Base-by-base conservation (phyloP, 2,797 vertebrate genomes). In the Falco columbarius region DNA sequence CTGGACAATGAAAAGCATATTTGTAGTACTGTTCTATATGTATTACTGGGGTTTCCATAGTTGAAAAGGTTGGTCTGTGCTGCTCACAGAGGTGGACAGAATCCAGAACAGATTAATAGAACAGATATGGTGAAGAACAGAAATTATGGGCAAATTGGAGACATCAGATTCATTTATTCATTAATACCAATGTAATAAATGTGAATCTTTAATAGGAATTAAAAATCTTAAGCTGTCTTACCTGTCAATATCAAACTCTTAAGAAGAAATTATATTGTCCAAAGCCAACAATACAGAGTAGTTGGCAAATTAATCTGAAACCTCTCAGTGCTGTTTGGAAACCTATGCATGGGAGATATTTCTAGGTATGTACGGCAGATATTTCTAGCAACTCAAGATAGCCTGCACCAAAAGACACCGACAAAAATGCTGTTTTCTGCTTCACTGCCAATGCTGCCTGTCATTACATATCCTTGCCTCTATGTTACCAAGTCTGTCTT, bases 291-390 rank as follows among this genome's bases (percentile, higher is more conserved):
- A 20, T 42, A 27, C 8, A 36, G 79, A 87, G 29, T 22, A n/a
- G 12, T 30, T 77, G 3, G 18, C 55, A 42, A 72, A 38, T 81
- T 16, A 20, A 44, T 44, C 36, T 30, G 27, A 51, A 63, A n/a
- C 12, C 44, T 46, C 22, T 73, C 10, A 29, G 1, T 70, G 51
- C 6, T 17, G 5, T 66, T 34, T 51, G 42, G 38, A 85, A 71
- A n/a, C 20, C 15, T 40, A 7, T 0, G 0, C 22, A 15, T 38
- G 38, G 47, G 9, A 70, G 26, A 21, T 27, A 36, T 15, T 79
- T 24, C 29, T 55, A 40, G 20, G 16, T 40, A 7, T 0, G 0
- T 26, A 15, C 32, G 34, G 47, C 7, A 71, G 30, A 21, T 27
- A 36, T 15, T 79, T 24, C 29, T 55, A 46, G 20, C 23, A 42